Percentiles rank a stretch among this genome's conserved stretches.
Conservation (phyloP, 2,113 vertebrate genomes). For the Octodon degus region DNA sequence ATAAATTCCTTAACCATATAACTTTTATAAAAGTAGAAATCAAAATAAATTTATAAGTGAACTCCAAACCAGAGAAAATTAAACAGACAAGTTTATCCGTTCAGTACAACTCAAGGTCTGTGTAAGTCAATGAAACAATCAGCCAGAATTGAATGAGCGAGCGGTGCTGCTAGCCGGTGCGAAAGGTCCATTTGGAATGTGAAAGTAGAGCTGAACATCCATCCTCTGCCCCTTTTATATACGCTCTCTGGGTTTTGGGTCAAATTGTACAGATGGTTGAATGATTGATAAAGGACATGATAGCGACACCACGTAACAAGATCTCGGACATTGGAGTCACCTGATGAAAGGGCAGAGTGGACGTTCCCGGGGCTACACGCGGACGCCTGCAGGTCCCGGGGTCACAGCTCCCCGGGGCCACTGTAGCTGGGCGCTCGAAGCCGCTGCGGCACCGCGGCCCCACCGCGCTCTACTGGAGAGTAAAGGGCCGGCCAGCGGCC, state of each 20-base stretch:
- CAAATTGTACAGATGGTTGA: not conserved
- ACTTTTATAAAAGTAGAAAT: slow-evolving; percentile 29
- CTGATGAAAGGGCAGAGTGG: slow-evolving; percentile 6
- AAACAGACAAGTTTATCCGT: not conserved
- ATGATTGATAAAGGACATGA: not conserved
- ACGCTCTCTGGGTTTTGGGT: not conserved
- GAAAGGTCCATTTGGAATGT: not conserved
- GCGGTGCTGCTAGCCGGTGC: not conserved
- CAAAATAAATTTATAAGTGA: slow-evolving; percentile 24
- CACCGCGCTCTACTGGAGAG: too few species aligned
- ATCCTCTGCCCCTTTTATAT: not conserved
- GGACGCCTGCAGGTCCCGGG: not conserved
- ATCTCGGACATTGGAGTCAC: not conserved
- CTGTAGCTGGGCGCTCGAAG: too few species aligned
- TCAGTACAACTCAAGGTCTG: not conserved
- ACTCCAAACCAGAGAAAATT: not conserved
- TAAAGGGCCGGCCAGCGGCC: not conserved
- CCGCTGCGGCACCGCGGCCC: too few species aligned
- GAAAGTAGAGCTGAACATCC: not conserved
- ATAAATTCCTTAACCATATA: slow-evolving; percentile 26
- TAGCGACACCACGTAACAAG: not conserved
- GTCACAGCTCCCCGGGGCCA: not conserved
- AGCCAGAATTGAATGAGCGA: not conserved
- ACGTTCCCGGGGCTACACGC: not conserved
- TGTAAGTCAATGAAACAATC: not conserved